These are phyloP conservation scores for Semnornis frantzii DNA, from an alignment of 2,113 vertebrate species.

Conservation along the genomic window DNA sequence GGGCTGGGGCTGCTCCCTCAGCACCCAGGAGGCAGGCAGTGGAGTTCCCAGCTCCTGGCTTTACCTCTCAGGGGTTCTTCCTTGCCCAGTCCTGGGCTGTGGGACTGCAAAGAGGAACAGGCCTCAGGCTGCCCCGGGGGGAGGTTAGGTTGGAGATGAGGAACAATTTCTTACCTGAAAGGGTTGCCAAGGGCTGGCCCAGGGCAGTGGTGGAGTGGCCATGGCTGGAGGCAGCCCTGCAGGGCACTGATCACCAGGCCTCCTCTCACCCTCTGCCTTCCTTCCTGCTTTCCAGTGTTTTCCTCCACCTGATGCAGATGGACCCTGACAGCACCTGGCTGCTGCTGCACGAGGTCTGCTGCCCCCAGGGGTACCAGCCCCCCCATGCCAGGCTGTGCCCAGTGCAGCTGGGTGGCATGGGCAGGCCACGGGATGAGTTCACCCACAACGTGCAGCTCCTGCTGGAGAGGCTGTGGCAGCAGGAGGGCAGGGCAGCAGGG, in stretches of 20 bases:
- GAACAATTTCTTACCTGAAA: neutral
- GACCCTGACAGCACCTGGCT: slow-evolving; percentile 90
- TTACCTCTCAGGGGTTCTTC: neutral
- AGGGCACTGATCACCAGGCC: neutral
- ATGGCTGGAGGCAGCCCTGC: neutral
- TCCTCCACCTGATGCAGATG: slow-evolving; percentile 82
- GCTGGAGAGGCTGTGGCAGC: slow-evolving; percentile 73
- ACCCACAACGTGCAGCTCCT: slow-evolving; percentile 81
- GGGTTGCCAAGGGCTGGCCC: neutral
- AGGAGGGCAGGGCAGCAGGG: accelerated
- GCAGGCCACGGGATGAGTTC: slow-evolving; percentile 72
- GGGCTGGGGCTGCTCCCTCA: neutral
- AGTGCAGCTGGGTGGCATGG: slow-evolving; percentile 65
- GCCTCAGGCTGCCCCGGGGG: neutral
- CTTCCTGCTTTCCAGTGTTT: slow-evolving; percentile 77
- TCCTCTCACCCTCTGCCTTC: neutral
- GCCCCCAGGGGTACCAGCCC: slow-evolving; percentile 67
- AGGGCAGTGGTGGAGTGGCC: neutral
- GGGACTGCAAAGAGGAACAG: neutral
- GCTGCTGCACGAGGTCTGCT: slow-evolving; percentile 81
- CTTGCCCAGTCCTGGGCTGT: neutral
- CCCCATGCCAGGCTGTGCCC: slow-evolving; percentile 81
- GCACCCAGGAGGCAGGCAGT: neutral
- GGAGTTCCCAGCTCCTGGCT: neutral
- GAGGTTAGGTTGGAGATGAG: neutral